phyloP scores from a whole-genome alignment of 2,888 invertebrate genomes.

The Caenorhabditis imperialis region DNA sequence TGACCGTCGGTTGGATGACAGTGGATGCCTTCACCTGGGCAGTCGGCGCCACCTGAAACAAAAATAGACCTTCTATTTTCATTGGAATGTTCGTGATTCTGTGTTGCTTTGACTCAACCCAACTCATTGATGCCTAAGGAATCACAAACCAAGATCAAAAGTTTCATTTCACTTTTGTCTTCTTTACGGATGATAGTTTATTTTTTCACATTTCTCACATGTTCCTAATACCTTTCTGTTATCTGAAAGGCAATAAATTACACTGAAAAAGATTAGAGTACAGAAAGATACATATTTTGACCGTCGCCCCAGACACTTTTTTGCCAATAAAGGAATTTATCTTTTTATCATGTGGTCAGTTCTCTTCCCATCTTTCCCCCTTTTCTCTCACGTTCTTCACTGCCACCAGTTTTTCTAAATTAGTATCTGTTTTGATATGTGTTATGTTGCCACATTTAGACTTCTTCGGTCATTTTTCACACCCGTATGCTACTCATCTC shows the following conservation, averaged over 20 bases:
- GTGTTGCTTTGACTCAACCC: too few relatives aligned
- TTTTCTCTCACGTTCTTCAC: not conserved
- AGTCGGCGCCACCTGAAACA: slow-evolving; percentile 44
- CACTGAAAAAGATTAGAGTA: too few relatives aligned
- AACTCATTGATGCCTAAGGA: too few relatives aligned
- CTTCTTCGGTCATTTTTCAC: slow-evolving; percentile 32
- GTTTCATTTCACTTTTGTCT: too few relatives aligned
- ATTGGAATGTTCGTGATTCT: too few relatives aligned
- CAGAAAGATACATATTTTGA: slow-evolving; percentile 26
- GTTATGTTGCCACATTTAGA: slow-evolving; percentile 35
- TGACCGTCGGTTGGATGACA: slow-evolving; percentile 35
- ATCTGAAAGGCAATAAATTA: too few relatives aligned
- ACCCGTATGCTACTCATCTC: slow-evolving; percentile 9
- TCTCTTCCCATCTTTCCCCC: not conserved
- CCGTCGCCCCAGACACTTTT: slow-evolving; percentile 34
- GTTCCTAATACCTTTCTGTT: too few relatives aligned
- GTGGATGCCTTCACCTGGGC: slow-evolving; percentile 43
- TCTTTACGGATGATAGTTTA: too few relatives aligned
- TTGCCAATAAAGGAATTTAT: slow-evolving; percentile 28
- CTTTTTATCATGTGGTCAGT: slow-evolving; percentile 38
- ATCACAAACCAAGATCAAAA: too few relatives aligned
- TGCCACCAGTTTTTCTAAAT: slow-evolving; percentile 31
- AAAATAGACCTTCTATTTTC: too few relatives aligned
- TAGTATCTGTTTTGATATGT: slow-evolving; percentile 24
- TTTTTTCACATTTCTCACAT: too few relatives aligned